phyloP scores from a whole-genome alignment of 2,888 invertebrate species.

The Arrhopalites spinosus region DNA sequence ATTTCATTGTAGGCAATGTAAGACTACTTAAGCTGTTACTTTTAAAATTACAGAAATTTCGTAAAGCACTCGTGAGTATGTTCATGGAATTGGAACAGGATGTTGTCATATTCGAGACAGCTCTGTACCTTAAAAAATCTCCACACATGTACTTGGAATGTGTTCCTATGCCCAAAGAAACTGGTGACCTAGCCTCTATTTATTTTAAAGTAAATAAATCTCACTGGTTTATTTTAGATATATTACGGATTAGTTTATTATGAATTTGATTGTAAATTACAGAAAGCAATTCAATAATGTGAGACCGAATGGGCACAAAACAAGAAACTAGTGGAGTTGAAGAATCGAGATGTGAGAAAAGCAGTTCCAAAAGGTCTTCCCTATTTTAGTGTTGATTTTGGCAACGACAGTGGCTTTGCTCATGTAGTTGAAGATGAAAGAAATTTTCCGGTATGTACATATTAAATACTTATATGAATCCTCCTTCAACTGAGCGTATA shows the following conservation, averaged over 20 bases:
- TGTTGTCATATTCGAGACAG: conserved; percentile 89
- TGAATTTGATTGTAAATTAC: conserved; percentile 50
- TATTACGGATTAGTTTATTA: neutral
- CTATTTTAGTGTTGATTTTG: conserved; percentile 94
- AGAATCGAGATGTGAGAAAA: conserved; percentile 72
- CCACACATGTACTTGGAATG: conserved; percentile 90
- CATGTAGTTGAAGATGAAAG: conserved; percentile 95
- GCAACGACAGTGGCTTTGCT: conserved; percentile 87
- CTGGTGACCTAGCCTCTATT: conserved; percentile 87
- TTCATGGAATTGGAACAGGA: conserved; percentile 74
- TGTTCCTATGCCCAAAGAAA: conserved; percentile 80
- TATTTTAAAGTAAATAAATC: conserved; percentile 77
- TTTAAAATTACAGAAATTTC: conserved; percentile 66
- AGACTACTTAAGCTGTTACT: conserved; percentile 56
- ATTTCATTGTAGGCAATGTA: conserved; percentile 76
- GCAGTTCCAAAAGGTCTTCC: conserved; percentile 91
- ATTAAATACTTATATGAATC: too few species aligned
- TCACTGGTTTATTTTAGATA: neutral
- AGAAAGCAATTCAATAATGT: conserved; percentile 93
- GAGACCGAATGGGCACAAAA: conserved; percentile 95
- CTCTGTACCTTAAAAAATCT: conserved; percentile 71
- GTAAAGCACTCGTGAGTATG: conserved; percentile 77
- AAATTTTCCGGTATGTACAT: conserved; percentile 82
- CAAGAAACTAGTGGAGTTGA: conserved; percentile 81
- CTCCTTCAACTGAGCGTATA: too few species aligned